phyloP scores from a whole-genome alignment of 2,113 vertebrate genomes.

The Bungarus multicinctus region DNA sequence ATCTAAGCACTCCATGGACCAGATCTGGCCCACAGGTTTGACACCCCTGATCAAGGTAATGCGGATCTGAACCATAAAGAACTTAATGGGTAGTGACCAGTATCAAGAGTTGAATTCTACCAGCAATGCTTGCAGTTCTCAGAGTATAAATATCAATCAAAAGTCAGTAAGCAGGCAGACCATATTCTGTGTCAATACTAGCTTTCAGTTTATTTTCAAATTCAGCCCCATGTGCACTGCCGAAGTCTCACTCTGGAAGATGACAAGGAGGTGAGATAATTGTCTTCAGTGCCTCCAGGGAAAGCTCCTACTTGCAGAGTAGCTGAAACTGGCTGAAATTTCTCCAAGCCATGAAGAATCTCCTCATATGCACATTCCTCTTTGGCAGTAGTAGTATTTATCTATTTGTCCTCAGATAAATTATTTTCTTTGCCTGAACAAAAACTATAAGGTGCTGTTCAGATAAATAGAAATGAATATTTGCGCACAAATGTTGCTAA shows the following conservation, averaged over 20 bases:
- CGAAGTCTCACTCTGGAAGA: neutral
- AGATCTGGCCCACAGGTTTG: too few species aligned
- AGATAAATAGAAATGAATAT: neutral
- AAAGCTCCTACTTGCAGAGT: neutral
- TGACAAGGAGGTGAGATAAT: neutral
- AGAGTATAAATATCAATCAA: neutral
- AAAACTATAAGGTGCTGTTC: neutral
- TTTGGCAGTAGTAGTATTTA: neutral
- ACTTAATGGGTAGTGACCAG: neutral
- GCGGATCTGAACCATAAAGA: neutral
- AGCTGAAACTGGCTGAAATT: neutral
- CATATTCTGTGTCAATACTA: neutral
- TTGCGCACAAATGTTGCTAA: neutral
- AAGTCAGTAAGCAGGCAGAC: neutral
- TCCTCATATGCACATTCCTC: neutral
- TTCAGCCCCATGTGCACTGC: neutral
- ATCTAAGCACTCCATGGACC: too few species aligned
- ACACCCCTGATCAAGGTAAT: neutral
- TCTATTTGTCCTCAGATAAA: neutral
- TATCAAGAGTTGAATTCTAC: neutral
- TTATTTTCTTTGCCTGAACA: neutral
- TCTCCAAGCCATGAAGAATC: neutral
- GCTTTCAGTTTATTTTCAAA: neutral
- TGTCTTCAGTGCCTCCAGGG: neutral
- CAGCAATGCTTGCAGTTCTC: neutral